A percentile compares a stretch with the other conserved stretches of the same genome.
These are phyloP conservation scores for Vanessa tameamea DNA, from an alignment of 1,140 invertebrate species.

Conservation along the genomic window DNA sequence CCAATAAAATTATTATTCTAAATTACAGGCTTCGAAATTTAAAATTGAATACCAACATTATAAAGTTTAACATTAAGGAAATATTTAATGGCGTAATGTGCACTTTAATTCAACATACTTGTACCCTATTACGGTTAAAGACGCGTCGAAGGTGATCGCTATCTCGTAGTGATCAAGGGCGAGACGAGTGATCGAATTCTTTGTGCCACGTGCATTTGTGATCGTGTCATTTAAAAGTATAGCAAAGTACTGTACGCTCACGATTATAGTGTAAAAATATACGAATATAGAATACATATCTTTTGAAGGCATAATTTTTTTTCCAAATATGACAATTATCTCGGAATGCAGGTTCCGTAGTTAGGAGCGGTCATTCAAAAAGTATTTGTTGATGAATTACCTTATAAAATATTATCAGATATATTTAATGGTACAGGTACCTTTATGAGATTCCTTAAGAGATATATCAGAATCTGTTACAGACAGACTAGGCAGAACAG, in stretches of 20 bases:
- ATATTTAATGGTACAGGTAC: too few species aligned
- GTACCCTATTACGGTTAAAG: conserved; percentile 18
- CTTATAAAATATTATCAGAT: too few species aligned
- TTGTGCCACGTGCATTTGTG: conserved; percentile 2
- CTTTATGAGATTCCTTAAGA: neutral
- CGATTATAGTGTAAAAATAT: too few species aligned
- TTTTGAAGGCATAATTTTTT: too few species aligned
- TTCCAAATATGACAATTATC: neutral
- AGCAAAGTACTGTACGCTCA: neutral
- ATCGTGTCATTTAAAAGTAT: neutral
- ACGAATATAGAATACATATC: too few species aligned
- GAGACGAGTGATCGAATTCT: conserved; percentile 27
- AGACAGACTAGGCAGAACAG: too few species aligned
- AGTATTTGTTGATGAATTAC: too few species aligned
- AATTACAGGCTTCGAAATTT: too few species aligned
- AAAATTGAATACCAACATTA: neutral
- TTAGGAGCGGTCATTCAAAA: too few species aligned
- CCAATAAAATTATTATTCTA: too few species aligned
- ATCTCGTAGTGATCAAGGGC: conserved; percentile 30
- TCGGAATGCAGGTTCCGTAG: too few species aligned
- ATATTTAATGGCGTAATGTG: neutral
- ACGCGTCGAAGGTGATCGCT: conserved; percentile 27
- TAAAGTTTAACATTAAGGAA: neutral
- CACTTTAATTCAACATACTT: neutral
- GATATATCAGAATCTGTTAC: too few species aligned